Evolutionary conservation across 2,888 invertebrate genomes (phyloP).

Genomic region (Schrankia costaestrigalis): DNA sequence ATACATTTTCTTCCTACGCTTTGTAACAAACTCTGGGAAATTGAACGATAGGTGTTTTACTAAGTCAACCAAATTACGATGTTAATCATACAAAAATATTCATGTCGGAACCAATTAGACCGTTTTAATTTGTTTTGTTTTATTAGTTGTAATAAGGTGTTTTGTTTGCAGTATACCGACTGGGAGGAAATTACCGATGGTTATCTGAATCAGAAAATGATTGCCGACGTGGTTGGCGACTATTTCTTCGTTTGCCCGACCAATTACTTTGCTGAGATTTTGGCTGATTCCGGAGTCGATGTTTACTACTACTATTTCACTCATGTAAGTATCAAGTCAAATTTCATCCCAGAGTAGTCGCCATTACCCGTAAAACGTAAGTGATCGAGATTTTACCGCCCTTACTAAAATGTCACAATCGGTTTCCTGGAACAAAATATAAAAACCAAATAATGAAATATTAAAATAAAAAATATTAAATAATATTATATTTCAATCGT

Average conservation of each 20-base stretch:
- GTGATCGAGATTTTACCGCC: too few species aligned
- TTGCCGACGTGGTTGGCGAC: slow-evolving; percentile 95
- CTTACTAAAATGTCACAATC: too few species aligned
- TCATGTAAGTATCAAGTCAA: slow-evolving; percentile 84
- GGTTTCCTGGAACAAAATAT: too few species aligned
- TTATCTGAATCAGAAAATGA: slow-evolving; percentile 92
- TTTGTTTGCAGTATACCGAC: slow-evolving; percentile 85
- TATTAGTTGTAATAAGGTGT: slow-evolving; percentile 4
- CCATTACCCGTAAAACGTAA: too few species aligned
- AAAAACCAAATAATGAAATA: too few species aligned
- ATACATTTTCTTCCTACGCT: slow-evolving; percentile 1
- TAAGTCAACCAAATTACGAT: not conserved
- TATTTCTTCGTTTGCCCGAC: slow-evolving; percentile 97
- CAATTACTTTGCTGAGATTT: slow-evolving; percentile 91
- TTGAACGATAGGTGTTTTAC: slow-evolving; percentile 1
- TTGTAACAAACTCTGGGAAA: not conserved
- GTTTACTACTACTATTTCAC: slow-evolving; percentile 96
- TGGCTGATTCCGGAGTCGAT: slow-evolving; percentile 90
- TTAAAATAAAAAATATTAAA: too few species aligned
- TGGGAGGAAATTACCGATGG: slow-evolving; percentile 93
- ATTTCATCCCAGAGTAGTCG: too few species aligned
- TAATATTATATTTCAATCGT: too few species aligned
- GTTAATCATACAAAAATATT: not conserved
- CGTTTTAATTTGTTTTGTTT: too few species aligned
- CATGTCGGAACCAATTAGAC: slow-evolving; percentile 2